phyloP scores from a whole-genome alignment of 2,113 vertebrate species.

The Eulemur rufifrons region DNA sequence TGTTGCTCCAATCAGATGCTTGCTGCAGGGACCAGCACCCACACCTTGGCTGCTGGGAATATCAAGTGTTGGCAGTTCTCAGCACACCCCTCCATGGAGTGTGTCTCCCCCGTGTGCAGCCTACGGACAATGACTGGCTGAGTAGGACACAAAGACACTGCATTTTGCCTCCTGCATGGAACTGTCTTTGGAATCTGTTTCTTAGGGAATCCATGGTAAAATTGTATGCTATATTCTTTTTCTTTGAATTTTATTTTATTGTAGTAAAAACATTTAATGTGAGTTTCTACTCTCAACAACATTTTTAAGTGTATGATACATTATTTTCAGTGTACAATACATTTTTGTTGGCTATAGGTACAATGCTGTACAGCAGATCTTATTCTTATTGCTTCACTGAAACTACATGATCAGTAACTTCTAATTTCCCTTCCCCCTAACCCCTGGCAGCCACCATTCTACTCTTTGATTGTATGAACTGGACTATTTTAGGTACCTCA shows the following conservation, averaged over 20 bases:
- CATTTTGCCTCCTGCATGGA: background rate
- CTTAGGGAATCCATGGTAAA: background rate
- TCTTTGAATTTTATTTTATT: background rate
- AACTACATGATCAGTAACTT: background rate
- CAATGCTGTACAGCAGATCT: background rate
- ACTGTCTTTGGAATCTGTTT: background rate
- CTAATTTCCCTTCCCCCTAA: background rate
- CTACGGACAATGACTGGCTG: no score
- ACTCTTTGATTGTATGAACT: background rate
- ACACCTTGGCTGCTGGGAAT: background rate
- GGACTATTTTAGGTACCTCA: background rate
- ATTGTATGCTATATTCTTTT: background rate
- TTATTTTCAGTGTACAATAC: background rate
- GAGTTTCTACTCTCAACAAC: background rate
- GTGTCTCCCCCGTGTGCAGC: fast-evolving
- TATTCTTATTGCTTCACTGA: background rate
- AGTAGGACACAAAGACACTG: background rate
- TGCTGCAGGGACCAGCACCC: fast-evolving
- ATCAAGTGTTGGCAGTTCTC: fast-evolving
- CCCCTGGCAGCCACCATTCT: background rate
- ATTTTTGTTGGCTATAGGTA: background rate
- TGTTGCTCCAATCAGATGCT: background rate
- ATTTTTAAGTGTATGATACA: background rate
- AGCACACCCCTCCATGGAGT: fast-evolving
- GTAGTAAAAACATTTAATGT: background rate